These are phyloP conservation scores for Gambusia holbrooki DNA, from an alignment of 2,113 vertebrate genomes.

Conservation along the genomic window DNA sequence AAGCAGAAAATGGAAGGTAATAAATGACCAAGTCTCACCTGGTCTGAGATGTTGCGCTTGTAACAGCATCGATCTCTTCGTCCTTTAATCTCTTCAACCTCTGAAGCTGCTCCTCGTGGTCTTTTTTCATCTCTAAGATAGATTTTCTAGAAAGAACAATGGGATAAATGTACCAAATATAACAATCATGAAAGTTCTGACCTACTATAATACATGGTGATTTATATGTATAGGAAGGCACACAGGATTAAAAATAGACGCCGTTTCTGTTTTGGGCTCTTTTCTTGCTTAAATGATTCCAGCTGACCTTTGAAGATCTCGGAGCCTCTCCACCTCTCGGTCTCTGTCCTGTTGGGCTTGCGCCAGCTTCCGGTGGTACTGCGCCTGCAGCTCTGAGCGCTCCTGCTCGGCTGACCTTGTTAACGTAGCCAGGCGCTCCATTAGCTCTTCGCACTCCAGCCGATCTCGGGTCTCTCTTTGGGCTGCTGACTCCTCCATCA, in stretches of 20 bases:
- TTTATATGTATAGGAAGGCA: neutral
- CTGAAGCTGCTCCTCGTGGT: slow-evolving; percentile 88
- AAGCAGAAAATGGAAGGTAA: neutral
- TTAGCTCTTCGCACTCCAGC: slow-evolving; percentile 82
- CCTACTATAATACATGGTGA: neutral
- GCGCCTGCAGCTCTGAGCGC: slow-evolving; percentile 77
- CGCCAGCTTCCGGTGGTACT: slow-evolving; percentile 83
- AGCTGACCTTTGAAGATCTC: slow-evolving; percentile 86
- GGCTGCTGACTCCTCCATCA: slow-evolving; percentile 81
- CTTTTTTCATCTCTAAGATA: slow-evolving; percentile 87
- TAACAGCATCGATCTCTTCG: slow-evolving; percentile 89
- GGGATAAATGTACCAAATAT: neutral
- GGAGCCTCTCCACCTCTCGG: slow-evolving; percentile 83
- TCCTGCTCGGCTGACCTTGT: slow-evolving; percentile 75
- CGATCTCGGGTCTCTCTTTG: slow-evolving; percentile 77
- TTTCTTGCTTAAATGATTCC: neutral
- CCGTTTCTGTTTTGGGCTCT: neutral
- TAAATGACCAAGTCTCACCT: slow-evolving; percentile 46
- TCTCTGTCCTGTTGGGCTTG: slow-evolving; percentile 82
- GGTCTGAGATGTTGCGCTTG: slow-evolving; percentile 89
- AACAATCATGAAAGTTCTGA: neutral
- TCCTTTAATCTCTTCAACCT: slow-evolving; percentile 87
- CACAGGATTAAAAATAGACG: neutral
- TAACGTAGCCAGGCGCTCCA: slow-evolving; percentile 64
- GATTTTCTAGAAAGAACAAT: slow-evolving; percentile 76